Evolutionary conservation across 2,797 vertebrate genomes (phyloP).

Genomic region (Poecilia wingei): DNA sequence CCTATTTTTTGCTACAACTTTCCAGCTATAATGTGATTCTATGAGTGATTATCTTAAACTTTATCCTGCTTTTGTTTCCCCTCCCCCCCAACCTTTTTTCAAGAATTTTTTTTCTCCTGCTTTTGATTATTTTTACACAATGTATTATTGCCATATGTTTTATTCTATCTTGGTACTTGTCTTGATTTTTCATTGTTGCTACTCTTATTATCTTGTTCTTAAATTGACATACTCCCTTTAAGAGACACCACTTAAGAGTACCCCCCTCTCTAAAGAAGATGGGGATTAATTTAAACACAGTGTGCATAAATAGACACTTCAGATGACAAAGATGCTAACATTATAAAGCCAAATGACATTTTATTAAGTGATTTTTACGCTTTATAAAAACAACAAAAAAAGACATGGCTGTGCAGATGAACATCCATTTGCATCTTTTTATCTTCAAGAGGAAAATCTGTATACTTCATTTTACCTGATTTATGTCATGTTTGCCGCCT

Average conservation of each 20-base stretch:
- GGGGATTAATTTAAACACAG: background rate
- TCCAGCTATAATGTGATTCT: background rate
- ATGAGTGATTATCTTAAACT: background rate
- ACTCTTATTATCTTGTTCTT: background rate
- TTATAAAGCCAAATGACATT: background rate
- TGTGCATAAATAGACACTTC: background rate
- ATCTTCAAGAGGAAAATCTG: background rate
- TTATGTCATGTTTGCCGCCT: background rate
- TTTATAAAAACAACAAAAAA: too few species aligned
- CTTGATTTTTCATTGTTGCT: background rate
- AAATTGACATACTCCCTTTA: background rate
- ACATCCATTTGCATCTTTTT: background rate
- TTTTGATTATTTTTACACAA: background rate
- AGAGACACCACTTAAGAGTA: background rate
- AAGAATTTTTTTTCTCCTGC: background rate
- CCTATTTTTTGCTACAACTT: background rate
- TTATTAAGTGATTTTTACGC: background rate
- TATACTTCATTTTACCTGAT: background rate
- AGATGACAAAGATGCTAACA: background rate
- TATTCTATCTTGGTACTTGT: background rate
- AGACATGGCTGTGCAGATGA: background rate
- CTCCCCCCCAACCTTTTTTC: background rate
- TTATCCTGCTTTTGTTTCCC: background rate
- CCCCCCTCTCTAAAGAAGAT: too few species aligned
- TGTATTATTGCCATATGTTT: background rate